Evolutionary conservation across 2,797 vertebrate species (phyloP).

Genomic region (Pterois miles): DNA sequence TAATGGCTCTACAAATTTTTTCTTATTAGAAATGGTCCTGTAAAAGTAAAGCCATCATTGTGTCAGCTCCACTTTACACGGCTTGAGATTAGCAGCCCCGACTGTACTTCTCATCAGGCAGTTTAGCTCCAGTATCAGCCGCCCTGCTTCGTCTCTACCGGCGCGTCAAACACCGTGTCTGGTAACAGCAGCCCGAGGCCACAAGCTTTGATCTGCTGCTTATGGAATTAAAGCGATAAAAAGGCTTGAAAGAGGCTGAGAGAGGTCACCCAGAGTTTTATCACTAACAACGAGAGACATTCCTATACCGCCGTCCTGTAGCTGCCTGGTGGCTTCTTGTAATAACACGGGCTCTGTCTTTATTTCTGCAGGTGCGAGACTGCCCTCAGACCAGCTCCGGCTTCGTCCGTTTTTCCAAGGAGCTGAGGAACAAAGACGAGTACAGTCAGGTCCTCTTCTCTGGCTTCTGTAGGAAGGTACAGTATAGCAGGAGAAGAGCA

Average conservation of each 20-base stretch:
- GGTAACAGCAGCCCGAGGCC: constrained; percentile 40
- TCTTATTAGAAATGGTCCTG: background rate
- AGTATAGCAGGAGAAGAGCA: background rate
- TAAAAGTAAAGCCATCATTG: background rate
- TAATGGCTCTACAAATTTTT: background rate
- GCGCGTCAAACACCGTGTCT: constrained; percentile 44
- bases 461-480: constrained; percentile 90
- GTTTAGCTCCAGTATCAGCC: constrained; percentile 22
- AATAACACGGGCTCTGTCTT: constrained; percentile 7
- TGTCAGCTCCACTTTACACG: background rate
- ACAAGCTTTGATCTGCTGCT: constrained; percentile 57
- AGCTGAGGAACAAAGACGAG: constrained; percentile 85
- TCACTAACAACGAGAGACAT: background rate
- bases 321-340: background rate
- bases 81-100: constrained; percentile 7
- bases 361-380: constrained; percentile 83
- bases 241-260: constrained; percentile 16
- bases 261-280: constrained; percentile 46
- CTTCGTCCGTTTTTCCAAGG: constrained; percentile 82
- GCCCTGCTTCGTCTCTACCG: background rate
- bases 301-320: background rate
- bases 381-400: constrained; percentile 80
- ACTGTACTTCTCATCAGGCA: constrained; percentile 31
- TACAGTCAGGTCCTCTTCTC: constrained; percentile 89
- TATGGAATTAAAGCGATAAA: constrained; percentile 38